A percentile compares a stretch with the other conserved stretches of the same genome.
These are phyloP conservation scores for Cygnus buccinator DNA, from an alignment of 2,113 vertebrate species.

Conservation along the genomic window DNA sequence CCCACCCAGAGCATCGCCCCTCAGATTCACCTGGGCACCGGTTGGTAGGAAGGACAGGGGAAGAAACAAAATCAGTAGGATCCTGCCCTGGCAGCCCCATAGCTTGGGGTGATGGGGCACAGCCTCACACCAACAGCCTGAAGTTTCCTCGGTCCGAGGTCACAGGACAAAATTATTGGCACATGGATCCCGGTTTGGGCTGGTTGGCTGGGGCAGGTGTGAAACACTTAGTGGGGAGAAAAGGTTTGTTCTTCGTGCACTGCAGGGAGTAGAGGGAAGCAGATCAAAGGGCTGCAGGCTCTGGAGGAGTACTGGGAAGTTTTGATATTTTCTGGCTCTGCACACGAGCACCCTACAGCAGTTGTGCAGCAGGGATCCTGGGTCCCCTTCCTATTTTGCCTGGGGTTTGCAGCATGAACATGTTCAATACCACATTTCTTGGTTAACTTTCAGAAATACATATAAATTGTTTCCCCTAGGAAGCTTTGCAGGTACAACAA, in stretches of 20 bases:
- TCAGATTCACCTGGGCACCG: neutral
- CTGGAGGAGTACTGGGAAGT: neutral
- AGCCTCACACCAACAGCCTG: neutral
- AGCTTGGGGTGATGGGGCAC: neutral
- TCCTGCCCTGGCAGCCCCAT: neutral
- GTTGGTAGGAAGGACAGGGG: neutral
- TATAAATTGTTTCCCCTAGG: fast-evolving
- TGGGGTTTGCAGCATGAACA: neutral
- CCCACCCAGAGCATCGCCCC: fast-evolving
- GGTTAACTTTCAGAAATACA: neutral
- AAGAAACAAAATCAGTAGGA: neutral
- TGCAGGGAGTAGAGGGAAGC: neutral
- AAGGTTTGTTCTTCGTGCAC: neutral
- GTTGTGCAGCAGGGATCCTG: fast-evolving
- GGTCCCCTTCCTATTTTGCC: neutral
- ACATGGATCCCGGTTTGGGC: neutral
- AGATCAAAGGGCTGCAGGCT: neutral
- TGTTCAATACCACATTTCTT: neutral
- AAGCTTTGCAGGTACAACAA: neutral
- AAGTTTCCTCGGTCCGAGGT: neutral
- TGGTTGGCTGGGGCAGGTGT: neutral
- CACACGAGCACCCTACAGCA: neutral
- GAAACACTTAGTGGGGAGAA: neutral
- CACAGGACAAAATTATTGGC: neutral
- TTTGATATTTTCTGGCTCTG: constrained; percentile 17